These are phyloP conservation scores for Marisa cornuarietis DNA, from an alignment of 1,140 invertebrate genomes.

Conservation along the genomic window DNA sequence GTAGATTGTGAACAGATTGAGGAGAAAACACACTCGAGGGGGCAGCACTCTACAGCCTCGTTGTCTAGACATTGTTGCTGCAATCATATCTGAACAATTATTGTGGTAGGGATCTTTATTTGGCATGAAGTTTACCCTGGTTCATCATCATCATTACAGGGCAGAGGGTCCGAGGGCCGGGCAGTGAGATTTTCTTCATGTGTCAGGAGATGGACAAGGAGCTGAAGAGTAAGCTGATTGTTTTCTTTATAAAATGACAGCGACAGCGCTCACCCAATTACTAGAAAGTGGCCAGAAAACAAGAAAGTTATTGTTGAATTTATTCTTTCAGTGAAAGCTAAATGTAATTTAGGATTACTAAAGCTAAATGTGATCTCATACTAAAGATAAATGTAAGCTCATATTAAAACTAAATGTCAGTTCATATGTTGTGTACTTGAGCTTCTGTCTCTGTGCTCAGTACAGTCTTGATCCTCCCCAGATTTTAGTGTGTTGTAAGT, in stretches of 20 bases:
- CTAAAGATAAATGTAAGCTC: background rate
- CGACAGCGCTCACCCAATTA: background rate
- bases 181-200: constrained; percentile 53
- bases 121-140: no score
- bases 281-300: background rate
- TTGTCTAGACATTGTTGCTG: no score
- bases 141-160: constrained; percentile 27
- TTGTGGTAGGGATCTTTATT: no score
- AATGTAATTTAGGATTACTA: background rate
- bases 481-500: no score
- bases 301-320: background rate
- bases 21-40: no score
- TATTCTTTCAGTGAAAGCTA: background rate
- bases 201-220: constrained; percentile 48
- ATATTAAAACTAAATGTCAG: no score
- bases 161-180: constrained; percentile 47
- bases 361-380: background rate
- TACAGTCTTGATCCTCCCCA: no score
- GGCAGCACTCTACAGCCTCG: no score
- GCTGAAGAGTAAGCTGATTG: constrained; percentile 34
- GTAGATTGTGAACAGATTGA: no score
- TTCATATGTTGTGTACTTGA: no score
- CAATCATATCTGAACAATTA: no score
- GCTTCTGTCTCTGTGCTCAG: no score
- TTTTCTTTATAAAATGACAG: background rate